Conservation (phyloP, 2,113 vertebrate genomes). For the Nesogale talazaci region DNA sequence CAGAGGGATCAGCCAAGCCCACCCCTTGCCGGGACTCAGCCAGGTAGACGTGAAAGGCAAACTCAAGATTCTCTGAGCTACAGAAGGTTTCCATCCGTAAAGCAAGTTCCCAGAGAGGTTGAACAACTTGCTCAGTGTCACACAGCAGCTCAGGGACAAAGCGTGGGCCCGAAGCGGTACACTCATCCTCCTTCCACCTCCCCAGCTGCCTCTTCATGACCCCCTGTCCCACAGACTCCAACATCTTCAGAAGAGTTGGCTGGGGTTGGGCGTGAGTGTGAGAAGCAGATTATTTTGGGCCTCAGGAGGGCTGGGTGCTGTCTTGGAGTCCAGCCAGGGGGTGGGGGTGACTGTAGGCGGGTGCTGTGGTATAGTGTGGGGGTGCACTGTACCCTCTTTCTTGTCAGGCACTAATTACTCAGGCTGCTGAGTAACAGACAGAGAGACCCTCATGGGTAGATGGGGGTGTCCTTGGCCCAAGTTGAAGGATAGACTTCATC, state of each 20-base stretch:
- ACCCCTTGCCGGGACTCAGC: background rate
- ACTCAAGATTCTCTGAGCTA: background rate
- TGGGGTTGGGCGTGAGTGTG: conserved; percentile 66
- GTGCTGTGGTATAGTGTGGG: conserved; percentile 68
- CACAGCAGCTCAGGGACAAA: conserved; percentile 29
- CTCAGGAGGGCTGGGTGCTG: conserved; percentile 66
- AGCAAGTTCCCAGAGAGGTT: background rate
- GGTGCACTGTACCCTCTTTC: conserved; percentile 57
- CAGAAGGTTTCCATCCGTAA: background rate
- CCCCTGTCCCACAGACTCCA: conserved; percentile 58
- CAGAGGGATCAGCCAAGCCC: background rate
- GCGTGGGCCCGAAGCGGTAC: background rate
- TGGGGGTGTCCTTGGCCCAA: conserved; percentile 49
- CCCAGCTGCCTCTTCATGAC: conserved; percentile 35
- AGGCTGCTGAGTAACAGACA: conserved; percentile 77
- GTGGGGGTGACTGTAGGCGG: conserved; percentile 65
- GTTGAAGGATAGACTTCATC: background rate
- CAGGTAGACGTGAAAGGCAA: background rate
- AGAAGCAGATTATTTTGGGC: conserved; percentile 76
- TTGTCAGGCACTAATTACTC: conserved; percentile 78
- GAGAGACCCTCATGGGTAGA: conserved; percentile 71
- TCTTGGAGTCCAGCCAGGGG: conserved; percentile 74
- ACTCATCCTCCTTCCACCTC: conserved; percentile 19
- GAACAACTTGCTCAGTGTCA: background rate
- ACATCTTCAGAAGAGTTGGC: conserved; percentile 56